Base-by-base conservation (phyloP, 2,888 invertebrate genomes). In the Cephus spinipes region DNA sequence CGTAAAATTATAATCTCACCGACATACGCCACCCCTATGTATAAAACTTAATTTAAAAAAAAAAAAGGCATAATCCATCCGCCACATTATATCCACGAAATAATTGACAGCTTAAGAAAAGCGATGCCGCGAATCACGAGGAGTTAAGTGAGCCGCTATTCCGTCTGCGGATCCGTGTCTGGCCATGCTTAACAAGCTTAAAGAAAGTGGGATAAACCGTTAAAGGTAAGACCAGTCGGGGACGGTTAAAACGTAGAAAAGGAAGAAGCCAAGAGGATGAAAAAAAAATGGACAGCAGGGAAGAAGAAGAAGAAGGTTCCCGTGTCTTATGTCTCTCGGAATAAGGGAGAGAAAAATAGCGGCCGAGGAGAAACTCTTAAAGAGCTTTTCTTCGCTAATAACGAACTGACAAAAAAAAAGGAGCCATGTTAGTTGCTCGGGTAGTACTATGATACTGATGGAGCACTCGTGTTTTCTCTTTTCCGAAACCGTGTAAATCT, bases 1-100 rank as follows among this genome's bases (percentile, higher is more conserved):
- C 31, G 71, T 71, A 33, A 71, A 71, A 71, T 71, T 71, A 71
- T 71, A 71, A 71, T 71, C 31, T 31, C 32, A 23, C 31, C 31
- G 6, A 23, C 9, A 55, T 23, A 55, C 23, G 40, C 23, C 23
- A 15, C 6, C 23, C 23, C 23, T 23, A 23, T 55, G 15, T 15
- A 55, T 55, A 55, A 55, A 23, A 23, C 23, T 35, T 35, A 9
- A 6, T 55, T 23, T 32, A 32, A 32, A 32, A 23, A 23, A 23
- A 23, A 40, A 23, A 55, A 40, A 55, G 15, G 2, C 23, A 23
- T 23, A 55, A 55, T 55, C 23, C 55, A 55, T 35, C 35, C 23
- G 2, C 23, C 1, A 9, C 55, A 23, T 55, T 55, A 55, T 55
- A 23, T 0, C 23, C 55, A 23, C 23, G 55, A 23, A 55, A 55